phyloP scores from a whole-genome alignment of 2,797 vertebrate genomes.

The Parambassis ranga region DNA sequence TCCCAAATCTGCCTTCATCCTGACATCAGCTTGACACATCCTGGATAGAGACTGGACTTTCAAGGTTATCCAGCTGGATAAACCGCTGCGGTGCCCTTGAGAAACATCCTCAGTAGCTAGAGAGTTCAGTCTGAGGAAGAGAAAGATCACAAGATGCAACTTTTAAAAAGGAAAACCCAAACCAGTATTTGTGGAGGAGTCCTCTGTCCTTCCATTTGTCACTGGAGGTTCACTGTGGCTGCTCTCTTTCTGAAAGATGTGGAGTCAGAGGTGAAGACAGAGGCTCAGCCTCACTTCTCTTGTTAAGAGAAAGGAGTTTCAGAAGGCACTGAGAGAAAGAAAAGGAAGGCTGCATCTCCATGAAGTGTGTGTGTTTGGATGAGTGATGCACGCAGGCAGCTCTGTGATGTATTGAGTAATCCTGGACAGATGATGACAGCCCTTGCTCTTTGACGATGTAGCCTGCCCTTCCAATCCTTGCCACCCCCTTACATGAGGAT shows the following conservation, averaged over 20 bases:
- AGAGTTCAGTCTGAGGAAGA: background rate
- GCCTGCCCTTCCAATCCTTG: constrained; percentile 19
- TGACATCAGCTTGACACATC: constrained; percentile 2
- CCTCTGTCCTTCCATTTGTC: constrained; percentile 12
- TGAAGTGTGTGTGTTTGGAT: constrained; percentile 3
- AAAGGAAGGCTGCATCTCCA: constrained; percentile 4
- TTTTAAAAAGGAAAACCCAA: background rate
- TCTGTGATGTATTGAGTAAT: constrained; percentile 25
- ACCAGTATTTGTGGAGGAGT: background rate
- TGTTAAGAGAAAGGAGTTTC: background rate
- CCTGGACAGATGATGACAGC: constrained; percentile 41
- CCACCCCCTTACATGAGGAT: constrained; percentile 4
- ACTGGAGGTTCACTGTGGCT: background rate
- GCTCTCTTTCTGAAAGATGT: background rate
- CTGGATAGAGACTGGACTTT: background rate
- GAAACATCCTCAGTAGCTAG: background rate
- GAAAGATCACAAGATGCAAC: background rate
- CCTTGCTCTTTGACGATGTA: background rate
- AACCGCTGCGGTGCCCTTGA: constrained; percentile 1
- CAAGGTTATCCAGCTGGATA: constrained; percentile 1
- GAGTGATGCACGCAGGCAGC: constrained; percentile 32
- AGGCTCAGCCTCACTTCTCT: constrained; percentile 17
- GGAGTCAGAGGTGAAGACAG: constrained; percentile 37
- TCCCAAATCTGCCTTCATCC: constrained; percentile 11
- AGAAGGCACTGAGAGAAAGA: background rate